Evolutionary conservation across 1,140 invertebrate species (phyloP), one percentile per base, ranked within the genome.

Genomic region (Solenopsis fugax): DNA sequence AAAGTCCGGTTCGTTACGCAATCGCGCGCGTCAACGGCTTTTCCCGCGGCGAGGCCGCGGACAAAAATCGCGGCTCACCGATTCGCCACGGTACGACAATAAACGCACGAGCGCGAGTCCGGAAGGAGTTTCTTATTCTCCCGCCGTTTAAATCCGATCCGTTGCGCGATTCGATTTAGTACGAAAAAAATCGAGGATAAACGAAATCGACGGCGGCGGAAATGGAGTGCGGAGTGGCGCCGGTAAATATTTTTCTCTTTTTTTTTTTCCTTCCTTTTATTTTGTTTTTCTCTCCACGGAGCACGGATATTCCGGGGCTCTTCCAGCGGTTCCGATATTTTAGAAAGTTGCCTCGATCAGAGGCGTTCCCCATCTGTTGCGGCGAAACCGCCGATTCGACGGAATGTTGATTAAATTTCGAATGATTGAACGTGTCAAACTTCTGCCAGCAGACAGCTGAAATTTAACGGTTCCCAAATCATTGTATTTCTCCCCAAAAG

Each of bases 301-400:
- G 41, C 41, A 41, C 41, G 41, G 41, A 52, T 81, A 45, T 72
- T 29, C 21, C 54, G 24, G 41, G 10, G 10, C 9, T 73, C 54
- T 73, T 58, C 12, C 16, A 18, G 6, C 18, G 37, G 18, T 58
- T 41, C 24, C 41, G 24, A 84, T 84, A 84, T 60, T 84, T 84
- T 84, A 84, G 69, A 84, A 84, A 84, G 80, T 84, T 60, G 18
- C 56, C n/a, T 80, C 77, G 45, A 80, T 80, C 62, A 69, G 29
- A 37, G 48, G 69, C 50, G 45, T 64, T 67, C 16, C 34, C 34
- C 50, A n/a, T 81, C 21, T 72, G 21, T 21, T 34, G 6, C 29
- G 5, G 18, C 12, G 16, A 12, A 64, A 18, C 21, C 50, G 67
- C 18, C 37, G 37, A 58, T 82, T 64, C 16, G 41, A 78, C 41